phyloP scores from a whole-genome alignment of 2,888 invertebrate species.

The Eilema caniola region DNA sequence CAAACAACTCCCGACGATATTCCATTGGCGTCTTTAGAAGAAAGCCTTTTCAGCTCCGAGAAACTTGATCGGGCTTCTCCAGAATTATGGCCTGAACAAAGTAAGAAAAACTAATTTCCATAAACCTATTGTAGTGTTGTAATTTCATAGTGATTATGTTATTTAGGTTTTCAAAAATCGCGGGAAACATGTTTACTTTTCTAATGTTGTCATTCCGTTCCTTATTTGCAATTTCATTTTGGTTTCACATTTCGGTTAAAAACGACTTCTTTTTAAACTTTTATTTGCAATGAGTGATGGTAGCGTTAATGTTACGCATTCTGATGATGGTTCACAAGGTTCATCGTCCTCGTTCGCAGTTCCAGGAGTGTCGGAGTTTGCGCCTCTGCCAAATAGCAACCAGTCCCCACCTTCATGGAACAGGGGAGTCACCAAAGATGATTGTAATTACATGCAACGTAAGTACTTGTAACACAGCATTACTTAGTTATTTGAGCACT shows the following conservation, averaged over 20 bases:
- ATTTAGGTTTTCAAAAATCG: slow-evolving; percentile 75
- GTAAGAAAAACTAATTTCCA: slow-evolving; percentile 85
- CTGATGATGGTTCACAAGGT: slow-evolving; percentile 66
- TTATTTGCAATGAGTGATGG: slow-evolving; percentile 70
- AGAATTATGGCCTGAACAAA: slow-evolving; percentile 98
- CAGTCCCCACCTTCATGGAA: slow-evolving; percentile 89
- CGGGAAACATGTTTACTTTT: slow-evolving; percentile 70
- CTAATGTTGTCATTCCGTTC: slow-evolving; percentile 77
- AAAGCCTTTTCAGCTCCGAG: slow-evolving; percentile 94
- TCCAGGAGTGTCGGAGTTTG: slow-evolving; percentile 96
- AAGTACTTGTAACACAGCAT: slow-evolving; percentile 66
- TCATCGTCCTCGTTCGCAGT: slow-evolving; percentile 88
- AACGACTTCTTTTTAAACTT: slow-evolving; percentile 75
- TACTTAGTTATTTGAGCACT: background rate
- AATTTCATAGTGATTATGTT: background rate
- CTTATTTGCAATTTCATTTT: slow-evolving; percentile 56
- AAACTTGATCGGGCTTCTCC: slow-evolving; percentile 98
- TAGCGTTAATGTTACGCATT: slow-evolving; percentile 60
- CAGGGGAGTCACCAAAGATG: slow-evolving; percentile 90
- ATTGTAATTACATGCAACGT: slow-evolving; percentile 93
- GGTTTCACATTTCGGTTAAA: slow-evolving; percentile 72
- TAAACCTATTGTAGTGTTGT: background rate
- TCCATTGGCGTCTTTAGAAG: slow-evolving; percentile 87
- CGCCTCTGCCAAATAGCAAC: slow-evolving; percentile 87
- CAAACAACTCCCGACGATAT: slow-evolving; percentile 81